Percentiles rank a stretch among this genome's conserved stretches.
Evolutionary conservation across 30 jellyfish, hydroid and myxozoan genomes (phyloP).

Genomic region (Chrysaora quinquecirrha): DNA sequence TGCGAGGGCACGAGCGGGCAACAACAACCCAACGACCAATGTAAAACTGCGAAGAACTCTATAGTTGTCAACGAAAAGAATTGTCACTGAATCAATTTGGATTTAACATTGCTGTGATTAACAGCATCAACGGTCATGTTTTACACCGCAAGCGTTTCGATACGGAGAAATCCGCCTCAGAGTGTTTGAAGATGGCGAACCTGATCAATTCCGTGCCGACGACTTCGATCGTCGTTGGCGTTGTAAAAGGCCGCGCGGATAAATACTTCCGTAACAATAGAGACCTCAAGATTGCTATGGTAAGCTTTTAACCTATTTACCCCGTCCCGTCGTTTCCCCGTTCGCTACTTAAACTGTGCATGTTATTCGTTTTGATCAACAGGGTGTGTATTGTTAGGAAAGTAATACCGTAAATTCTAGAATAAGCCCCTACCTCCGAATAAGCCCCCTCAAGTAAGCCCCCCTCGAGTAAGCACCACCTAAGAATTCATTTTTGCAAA

Average conservation of each 20-base stretch:
- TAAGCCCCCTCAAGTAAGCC: too few relatives aligned
- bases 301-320: not conserved
- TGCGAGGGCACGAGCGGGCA: slow-evolving; percentile 58
- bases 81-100: slow-evolving; percentile 47
- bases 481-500: too few relatives aligned
- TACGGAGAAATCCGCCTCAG: slow-evolving; percentile 33
- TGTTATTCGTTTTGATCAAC: too few relatives aligned
- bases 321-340: too few relatives aligned
- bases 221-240: slow-evolving; percentile 44
- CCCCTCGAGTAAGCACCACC: too few relatives aligned
- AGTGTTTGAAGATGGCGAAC: slow-evolving; percentile 32
- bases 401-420: too few relatives aligned
- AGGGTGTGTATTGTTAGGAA: too few relatives aligned
- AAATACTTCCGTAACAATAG: not conserved
- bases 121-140: slow-evolving; percentile 40
- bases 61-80: slow-evolving; percentile 52
- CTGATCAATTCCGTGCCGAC: slow-evolving; percentile 22
- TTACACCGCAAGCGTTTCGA: slow-evolving; percentile 42
- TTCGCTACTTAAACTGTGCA: too few relatives aligned
- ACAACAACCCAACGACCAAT: not conserved
- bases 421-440: too few relatives aligned
- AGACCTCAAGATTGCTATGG: slow-evolving; percentile 36
- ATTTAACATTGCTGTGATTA: slow-evolving; percentile 56
- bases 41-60: slow-evolving; percentile 28
- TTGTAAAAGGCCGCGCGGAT: slow-evolving; percentile 36